Base-by-base conservation (phyloP, 2,113 vertebrate genomes). In the Pipra filicauda region DNA sequence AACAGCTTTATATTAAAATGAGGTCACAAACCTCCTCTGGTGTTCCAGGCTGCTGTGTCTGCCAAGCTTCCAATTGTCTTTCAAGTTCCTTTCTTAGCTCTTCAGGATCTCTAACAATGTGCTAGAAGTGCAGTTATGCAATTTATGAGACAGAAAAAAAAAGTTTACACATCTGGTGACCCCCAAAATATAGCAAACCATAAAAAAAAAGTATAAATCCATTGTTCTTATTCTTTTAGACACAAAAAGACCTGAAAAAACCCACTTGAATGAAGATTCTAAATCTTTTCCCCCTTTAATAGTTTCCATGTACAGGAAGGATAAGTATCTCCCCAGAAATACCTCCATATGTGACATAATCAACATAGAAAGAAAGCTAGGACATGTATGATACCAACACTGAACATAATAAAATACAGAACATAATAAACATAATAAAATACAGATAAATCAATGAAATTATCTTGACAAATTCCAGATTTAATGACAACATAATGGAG, bases 61-160 rank as follows among this genome's bases (percentile, higher is more conserved):
- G 98, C 99, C 99, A 99, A 21, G 96, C 96, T 95, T 99, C 99
- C 96, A 99, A 67, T 44, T 99, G 99, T 85, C 96, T 98, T 98
- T 99, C 99, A 97, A 99, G 98, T 95, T 99, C 98, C 92, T 96
- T 98, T 91, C 99, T 98, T 20, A 99, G 97, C 78, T 99, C 98
- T 72, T 96, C 98, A 9, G 98, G 98, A 95, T 99, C 98, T 83
- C 97, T 98, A 80, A 98, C 11, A 35, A 97, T 58, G 33, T 91
- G 98, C 98, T 99, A 96, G 55, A 79, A 95, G n/a, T 51, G 24
- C 3, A 93, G 35, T 67, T 70, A 88, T 0, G 31, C 71, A 7
- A 95, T 82, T 84, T 44, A 87, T 35, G 46, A 92, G 49, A 94
- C 24, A 93, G 28, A 61, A 80, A 82, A 81, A 2, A 2, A 54